A percentile compares a stretch with the other conserved stretches of the same genome.
These are phyloP conservation scores for Oligia fasciuncula DNA, from an alignment of 2,888 invertebrate genomes.

Conservation along the genomic window DNA sequence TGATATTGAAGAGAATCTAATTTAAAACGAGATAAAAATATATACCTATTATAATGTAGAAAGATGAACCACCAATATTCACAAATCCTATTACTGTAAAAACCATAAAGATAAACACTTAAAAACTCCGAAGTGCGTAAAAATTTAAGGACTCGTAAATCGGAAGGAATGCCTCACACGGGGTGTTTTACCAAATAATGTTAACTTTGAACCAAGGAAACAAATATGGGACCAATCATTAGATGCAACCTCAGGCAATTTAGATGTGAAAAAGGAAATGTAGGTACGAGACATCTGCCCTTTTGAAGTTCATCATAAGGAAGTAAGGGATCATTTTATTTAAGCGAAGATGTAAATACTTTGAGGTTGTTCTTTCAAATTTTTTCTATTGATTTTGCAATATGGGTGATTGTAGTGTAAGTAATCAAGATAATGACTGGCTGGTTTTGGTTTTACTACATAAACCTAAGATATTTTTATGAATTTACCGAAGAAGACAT, in stretches of 20 bases:
- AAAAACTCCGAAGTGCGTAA: conserved; percentile 45
- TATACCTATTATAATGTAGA: background rate
- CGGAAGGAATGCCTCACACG: conserved; percentile 52
- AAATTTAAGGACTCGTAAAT: conserved; percentile 57
- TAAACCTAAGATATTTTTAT: background rate
- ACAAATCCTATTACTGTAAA: conserved; percentile 31
- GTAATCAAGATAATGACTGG: background rate
- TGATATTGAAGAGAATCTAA: background rate
- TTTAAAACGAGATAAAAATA: background rate
- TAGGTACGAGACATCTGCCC: conserved; percentile 26
- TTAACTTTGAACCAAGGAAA: conserved; percentile 51
- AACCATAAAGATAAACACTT: conserved; percentile 41
- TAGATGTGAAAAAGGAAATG: conserved; percentile 45
- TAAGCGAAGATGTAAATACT: conserved; percentile 4
- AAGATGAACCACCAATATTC: conserved; percentile 15
- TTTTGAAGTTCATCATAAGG: conserved; percentile 41
- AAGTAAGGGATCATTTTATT: conserved; percentile 48
- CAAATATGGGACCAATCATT: conserved; percentile 62
- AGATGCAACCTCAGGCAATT: conserved; percentile 59
- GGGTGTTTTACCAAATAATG: conserved; percentile 56
- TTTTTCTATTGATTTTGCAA: conserved; percentile 1
- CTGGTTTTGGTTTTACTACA: background rate
- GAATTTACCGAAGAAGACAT: background rate
- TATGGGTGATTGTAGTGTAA: background rate
- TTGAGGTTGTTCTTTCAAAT: background rate